Base-by-base conservation (phyloP, 2,113 vertebrate genomes). In the Syngnathus typhle region DNA sequence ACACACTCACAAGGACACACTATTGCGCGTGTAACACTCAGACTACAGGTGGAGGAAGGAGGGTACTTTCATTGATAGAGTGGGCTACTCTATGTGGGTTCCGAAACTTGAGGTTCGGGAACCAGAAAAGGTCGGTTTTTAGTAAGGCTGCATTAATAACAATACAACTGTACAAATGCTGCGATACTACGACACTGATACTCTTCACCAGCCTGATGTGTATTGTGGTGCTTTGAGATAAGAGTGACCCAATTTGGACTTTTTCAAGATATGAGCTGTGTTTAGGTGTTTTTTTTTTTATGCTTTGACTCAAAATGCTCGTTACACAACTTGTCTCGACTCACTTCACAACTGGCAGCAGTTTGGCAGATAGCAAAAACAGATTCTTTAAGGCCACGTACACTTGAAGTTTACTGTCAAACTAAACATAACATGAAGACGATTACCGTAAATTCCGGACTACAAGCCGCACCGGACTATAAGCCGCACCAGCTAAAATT, bases 1-100 rank as follows among this genome's bases (percentile, higher is more conserved):
- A 79, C 81, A 83, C 83, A 85, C 77, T 77, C 36, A 58, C 60
- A 41, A 61, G 81, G 64, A 79, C 77, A 81, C 83, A 81, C 81
- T 64, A 72, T 32, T 71, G 77, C 60, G 73, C 60, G 65, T 60
- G 68, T 47, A 64, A 7, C 11, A 62, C 5, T 23, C 12, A 44
- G 60, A 43, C 10, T 12, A 62, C 1, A 62, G 46, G 60, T 62
- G 16, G 11, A 27, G 60, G 55, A 58, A 27, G 60, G 55, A 58
- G 15, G 52, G 21, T 27, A 23, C 52, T 11, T 55, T 6, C 10
- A 27, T 13, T 55, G 52, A 27, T 13, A 55, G n/a, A 23, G 52
- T 6, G 51, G 51, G n/a, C 21, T 21, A 4, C 1, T 1, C 51
- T 55, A 6, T 27, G 11, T 23, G 18, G 52, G 52, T 55, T 23